Evolutionary conservation across 2,797 vertebrate genomes (phyloP).

Genomic region (Megaceryle alcyon): DNA sequence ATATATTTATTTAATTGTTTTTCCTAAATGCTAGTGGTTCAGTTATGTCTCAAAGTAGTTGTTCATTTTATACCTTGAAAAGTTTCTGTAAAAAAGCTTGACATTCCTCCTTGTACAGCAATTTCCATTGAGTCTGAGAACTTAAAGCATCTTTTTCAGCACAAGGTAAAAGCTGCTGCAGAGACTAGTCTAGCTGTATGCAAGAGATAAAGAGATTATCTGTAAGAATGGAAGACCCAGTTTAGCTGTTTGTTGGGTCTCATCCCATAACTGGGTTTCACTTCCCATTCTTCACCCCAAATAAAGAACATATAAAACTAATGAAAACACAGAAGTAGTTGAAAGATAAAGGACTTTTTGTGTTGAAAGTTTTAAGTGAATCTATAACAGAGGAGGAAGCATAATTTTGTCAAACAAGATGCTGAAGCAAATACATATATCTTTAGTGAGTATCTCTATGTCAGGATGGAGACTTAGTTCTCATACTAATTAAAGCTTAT

Average conservation of each 20-base stretch:
- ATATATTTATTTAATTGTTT: neutral
- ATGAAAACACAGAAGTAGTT: neutral
- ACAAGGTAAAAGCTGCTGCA: neutral
- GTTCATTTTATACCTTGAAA: slow-evolving; percentile 10
- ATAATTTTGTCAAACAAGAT: slow-evolving; percentile 20
- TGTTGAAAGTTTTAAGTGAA: slow-evolving; percentile 16
- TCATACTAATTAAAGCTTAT: neutral
- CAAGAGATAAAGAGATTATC: slow-evolving; percentile 34
- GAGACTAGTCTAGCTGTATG: neutral
- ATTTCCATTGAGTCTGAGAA: slow-evolving; percentile 19
- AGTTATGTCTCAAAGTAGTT: neutral
- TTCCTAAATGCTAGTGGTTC: neutral
- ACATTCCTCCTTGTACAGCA: neutral
- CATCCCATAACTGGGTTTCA: slow-evolving; percentile 6
- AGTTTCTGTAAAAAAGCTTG: neutral
- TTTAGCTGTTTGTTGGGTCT: slow-evolving; percentile 30
- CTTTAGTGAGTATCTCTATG: neutral
- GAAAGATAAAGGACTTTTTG: neutral
- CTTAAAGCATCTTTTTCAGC: neutral
- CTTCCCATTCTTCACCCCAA: neutral
- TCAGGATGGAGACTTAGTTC: neutral
- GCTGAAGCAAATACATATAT: neutral
- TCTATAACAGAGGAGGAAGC: neutral
- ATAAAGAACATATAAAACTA: neutral
- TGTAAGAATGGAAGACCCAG: neutral